Conservation (phyloP, 2,888 invertebrate species). For the Apoderus coryli region DNA sequence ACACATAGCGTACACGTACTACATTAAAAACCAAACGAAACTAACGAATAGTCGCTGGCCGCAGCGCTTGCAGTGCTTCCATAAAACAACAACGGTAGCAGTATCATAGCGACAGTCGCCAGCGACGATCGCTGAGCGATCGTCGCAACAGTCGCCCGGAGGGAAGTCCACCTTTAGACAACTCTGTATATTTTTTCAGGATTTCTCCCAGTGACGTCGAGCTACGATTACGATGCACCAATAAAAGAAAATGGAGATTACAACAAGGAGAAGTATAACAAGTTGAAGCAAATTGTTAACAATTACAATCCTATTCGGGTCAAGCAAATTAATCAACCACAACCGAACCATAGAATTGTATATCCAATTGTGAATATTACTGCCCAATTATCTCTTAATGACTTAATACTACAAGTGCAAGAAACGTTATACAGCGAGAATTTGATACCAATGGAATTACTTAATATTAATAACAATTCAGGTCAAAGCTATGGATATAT, state of each 20-base stretch:
- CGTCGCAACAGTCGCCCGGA: too few relatives aligned
- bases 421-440: constrained; percentile 6
- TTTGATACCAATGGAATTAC: constrained; percentile 24
- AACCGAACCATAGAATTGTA: constrained; percentile 21
- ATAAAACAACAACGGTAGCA: too few relatives aligned
- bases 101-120: too few relatives aligned
- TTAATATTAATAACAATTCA: constrained; percentile 28
- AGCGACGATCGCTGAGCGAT: too few relatives aligned
- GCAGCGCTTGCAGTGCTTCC: too few relatives aligned
- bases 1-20: too few relatives aligned
- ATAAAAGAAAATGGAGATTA: constrained; percentile 78
- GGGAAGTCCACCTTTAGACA: too few relatives aligned
- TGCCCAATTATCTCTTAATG: constrained; percentile 13
- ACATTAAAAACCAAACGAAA: too few relatives aligned
- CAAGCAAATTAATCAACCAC: constrained; percentile 24
- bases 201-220: constrained; percentile 27
- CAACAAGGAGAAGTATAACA: constrained; percentile 53
- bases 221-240: constrained; percentile 76
- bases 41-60: too few relatives aligned
- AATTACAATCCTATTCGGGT: constrained; percentile 23
- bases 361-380: constrained; percentile 22
- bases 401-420: constrained; percentile 10
- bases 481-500: constrained; percentile 43
- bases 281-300: constrained; percentile 39
- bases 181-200: constrained; percentile 13